Percentiles rank a stretch among this genome's conserved stretches.
Conservation (phyloP, 2,888 invertebrate species). For the Drosophila demipolita region DNA sequence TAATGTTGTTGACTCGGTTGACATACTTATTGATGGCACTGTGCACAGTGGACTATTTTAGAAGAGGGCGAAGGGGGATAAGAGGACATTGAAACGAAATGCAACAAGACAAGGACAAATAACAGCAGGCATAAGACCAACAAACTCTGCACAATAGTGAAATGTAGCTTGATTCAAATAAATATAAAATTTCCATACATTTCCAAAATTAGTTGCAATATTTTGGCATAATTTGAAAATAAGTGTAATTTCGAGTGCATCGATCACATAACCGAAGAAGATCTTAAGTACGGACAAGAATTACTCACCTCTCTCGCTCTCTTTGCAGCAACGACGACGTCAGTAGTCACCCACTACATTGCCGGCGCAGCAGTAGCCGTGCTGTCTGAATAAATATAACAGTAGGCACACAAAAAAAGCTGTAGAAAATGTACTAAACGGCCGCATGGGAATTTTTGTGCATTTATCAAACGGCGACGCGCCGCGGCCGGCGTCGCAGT, state of each 20-base stretch:
- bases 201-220: not conserved
- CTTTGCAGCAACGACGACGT: slow-evolving; percentile 19
- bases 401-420: slow-evolving; percentile 57
- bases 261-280: slow-evolving; percentile 30
- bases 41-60: slow-evolving; percentile 29
- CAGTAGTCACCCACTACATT: slow-evolving; percentile 47
- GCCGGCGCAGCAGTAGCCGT: slow-evolving; percentile 14
- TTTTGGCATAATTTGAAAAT: not conserved
- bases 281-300: not conserved
- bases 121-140: slow-evolving; percentile 14
- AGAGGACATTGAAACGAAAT: slow-evolving; percentile 47
- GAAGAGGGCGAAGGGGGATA: slow-evolving; percentile 15
- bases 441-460: slow-evolving; percentile 76
- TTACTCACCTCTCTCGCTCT: slow-evolving; percentile 44
- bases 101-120: slow-evolving; percentile 39
- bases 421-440: slow-evolving; percentile 68
- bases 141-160: not conserved
- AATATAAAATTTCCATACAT: not conserved
- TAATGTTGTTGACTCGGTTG: slow-evolving; percentile 64
- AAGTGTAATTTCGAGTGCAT: not conserved
- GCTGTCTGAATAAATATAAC: slow-evolving; percentile 39
- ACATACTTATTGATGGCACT: slow-evolving; percentile 71
- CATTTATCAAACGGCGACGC: slow-evolving; percentile 64
- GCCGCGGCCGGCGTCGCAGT: slow-evolving; percentile 52
- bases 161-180: not conserved